Conservation (phyloP, 2,113 vertebrate genomes). For the Pygathrix nemaeus region DNA sequence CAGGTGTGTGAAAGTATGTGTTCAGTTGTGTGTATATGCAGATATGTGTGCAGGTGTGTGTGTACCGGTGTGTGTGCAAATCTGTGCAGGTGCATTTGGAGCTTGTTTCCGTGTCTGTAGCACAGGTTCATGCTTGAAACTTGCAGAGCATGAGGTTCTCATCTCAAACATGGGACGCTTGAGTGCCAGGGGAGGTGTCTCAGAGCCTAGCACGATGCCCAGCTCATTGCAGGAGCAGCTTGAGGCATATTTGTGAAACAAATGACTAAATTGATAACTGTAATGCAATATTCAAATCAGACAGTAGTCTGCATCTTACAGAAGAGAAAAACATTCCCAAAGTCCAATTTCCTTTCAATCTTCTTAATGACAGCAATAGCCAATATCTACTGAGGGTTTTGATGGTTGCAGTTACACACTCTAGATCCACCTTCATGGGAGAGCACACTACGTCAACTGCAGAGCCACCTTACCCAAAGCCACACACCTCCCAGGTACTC, state of each 20-base stretch:
- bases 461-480: background rate
- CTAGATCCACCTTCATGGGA: background rate
- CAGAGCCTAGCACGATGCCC: background rate
- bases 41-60: background rate
- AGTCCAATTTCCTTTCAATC: background rate
- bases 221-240: background rate
- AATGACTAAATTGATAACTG: background rate
- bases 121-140: background rate
- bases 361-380: background rate
- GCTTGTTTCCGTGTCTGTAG: background rate
- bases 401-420: accelerated
- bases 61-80: background rate
- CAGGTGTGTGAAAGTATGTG: background rate
- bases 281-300: background rate
- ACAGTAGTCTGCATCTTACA: background rate
- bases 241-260: accelerated
- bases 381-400: background rate
- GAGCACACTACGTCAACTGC: background rate
- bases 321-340: background rate
- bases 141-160: background rate
- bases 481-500: accelerated
- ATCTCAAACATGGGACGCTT: accelerated
- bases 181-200: no score
- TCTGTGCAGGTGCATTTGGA: background rate
- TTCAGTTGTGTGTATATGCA: background rate